These are phyloP conservation scores for Sciurus vulgaris DNA, from an alignment of 2,797 vertebrate genomes.

Conservation along the genomic window DNA sequence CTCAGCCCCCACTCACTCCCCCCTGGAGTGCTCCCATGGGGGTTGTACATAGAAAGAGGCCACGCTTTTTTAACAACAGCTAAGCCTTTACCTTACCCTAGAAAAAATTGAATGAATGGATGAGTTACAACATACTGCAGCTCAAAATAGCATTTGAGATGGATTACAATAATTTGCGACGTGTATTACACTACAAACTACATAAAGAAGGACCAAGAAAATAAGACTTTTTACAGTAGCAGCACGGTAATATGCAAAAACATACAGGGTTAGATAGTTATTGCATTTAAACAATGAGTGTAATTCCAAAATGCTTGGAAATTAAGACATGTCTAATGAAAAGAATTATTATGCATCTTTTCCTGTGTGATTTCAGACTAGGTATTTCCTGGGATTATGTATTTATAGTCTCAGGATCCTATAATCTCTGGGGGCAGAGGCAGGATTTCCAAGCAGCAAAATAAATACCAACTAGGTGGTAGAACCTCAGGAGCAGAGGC, in stretches of 20 bases:
- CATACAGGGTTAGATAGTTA: background rate
- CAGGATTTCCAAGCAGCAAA: background rate
- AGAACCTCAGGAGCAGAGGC: background rate
- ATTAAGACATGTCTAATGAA: background rate
- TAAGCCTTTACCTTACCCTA: background rate
- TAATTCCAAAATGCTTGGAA: background rate
- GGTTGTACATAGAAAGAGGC: background rate
- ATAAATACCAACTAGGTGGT: background rate
- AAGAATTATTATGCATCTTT: background rate
- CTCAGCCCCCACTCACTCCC: background rate
- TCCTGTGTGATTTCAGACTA: background rate
- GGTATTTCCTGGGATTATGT: background rate
- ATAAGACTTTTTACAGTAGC: background rate
- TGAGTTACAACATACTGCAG: background rate
- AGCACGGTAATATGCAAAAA: background rate
- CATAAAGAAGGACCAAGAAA: background rate
- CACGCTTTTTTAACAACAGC: background rate
- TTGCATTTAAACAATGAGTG: background rate
- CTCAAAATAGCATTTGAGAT: background rate
- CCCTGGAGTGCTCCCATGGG: rapidly evolving
- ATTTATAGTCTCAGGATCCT: background rate
- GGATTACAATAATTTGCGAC: background rate
- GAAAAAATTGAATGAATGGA: background rate
- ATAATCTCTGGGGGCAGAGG: background rate
- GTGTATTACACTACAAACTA: background rate